Percentiles rank a stretch among this genome's conserved stretches.
Evolutionary conservation across 2,888 invertebrate genomes (phyloP).

Genomic region (Conops quadrifasciatus): DNA sequence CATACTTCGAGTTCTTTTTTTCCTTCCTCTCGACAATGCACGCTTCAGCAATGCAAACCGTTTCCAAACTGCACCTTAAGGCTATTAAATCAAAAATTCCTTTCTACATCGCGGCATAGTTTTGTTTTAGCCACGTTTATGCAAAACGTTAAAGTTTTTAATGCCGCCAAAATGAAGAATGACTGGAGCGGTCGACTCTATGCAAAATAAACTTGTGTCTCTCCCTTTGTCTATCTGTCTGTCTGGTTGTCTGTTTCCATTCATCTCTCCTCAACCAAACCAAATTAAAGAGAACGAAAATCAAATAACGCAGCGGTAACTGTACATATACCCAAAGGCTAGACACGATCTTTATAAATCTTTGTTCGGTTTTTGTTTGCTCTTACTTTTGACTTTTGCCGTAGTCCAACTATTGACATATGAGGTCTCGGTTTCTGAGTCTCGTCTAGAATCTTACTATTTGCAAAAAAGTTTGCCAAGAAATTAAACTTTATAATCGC

Average conservation of each 20-base stretch:
- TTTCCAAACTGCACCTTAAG: conserved; percentile 25
- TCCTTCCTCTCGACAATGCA: neutral
- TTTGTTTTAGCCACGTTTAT: conserved; percentile 15
- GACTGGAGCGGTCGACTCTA: neutral
- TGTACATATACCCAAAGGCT: neutral
- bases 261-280: too few relatives aligned
- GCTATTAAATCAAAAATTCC: conserved; percentile 23
- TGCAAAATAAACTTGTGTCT: too few relatives aligned
- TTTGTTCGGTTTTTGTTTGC: neutral
- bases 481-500: too few relatives aligned
- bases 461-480: too few relatives aligned
- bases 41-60: neutral
- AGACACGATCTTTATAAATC: conserved; percentile 7
- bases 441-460: too few relatives aligned
- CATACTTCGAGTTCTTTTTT: neutral
- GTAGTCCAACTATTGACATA: neutral
- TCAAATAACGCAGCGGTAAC: neutral
- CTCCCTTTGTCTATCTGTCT: too few relatives aligned
- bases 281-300: neutral
- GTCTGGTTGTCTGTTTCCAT: neutral
- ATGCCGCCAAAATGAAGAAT: neutral
- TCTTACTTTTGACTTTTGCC: neutral
- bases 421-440: too few relatives aligned
- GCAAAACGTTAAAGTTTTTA: neutral
- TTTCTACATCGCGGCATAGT: conserved; percentile 18